Conservation (phyloP, 2,113 vertebrate genomes). For the Empidonax traillii region DNA sequence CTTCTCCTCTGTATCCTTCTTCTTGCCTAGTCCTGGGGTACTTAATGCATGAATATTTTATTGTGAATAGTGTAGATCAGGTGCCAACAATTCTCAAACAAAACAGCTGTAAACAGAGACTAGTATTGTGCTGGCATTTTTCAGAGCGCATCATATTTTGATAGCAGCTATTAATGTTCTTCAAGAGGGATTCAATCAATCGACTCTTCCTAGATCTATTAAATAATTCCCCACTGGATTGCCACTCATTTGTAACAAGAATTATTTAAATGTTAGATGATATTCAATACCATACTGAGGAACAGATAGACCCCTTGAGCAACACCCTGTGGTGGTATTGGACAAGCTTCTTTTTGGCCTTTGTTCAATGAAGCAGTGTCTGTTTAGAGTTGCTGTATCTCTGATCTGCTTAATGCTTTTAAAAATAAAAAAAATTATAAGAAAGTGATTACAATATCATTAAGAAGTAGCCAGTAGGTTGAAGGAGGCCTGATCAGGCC, state of each 20-base stretch:
- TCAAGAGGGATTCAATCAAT: neutral
- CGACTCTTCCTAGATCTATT: neutral
- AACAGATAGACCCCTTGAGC: neutral
- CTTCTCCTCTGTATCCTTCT: neutral
- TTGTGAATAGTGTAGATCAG: neutral
- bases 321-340: accelerated
- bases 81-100: neutral
- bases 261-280: neutral
- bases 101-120: neutral
- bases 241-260: neutral
- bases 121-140: neutral
- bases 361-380: neutral
- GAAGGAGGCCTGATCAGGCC: neutral
- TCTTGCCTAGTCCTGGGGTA: neutral
- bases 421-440: neutral
- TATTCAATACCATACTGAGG: neutral
- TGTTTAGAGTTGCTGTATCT: neutral
- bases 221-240: neutral
- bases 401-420: neutral
- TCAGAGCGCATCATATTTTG: accelerated
- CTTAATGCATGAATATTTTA: neutral
- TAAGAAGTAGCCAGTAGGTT: neutral
- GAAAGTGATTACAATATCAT: neutral
- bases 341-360: neutral
- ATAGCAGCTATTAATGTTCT: neutral